A percentile compares a stretch with the other conserved stretches of the same genome.
These are phyloP conservation scores for Chrysemys picta DNA, from an alignment of 2,113 vertebrate species.

Conservation along the genomic window DNA sequence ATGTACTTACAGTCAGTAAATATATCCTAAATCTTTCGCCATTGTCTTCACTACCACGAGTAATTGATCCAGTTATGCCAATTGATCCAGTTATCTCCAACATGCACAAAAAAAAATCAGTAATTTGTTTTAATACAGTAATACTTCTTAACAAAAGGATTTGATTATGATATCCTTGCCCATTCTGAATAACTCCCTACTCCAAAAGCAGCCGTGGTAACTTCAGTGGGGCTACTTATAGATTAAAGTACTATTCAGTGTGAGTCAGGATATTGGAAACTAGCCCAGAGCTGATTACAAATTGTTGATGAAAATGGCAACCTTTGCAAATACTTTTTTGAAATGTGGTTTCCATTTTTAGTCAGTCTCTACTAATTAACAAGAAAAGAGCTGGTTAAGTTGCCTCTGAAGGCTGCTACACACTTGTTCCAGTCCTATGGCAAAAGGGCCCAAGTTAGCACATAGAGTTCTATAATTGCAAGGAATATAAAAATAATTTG, in stretches of 20 bases:
- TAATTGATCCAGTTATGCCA: background rate
- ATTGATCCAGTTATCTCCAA: background rate
- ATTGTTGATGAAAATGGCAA: background rate
- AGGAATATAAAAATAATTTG: background rate
- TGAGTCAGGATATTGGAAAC: background rate
- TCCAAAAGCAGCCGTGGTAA: background rate
- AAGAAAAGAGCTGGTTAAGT: background rate
- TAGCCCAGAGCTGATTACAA: background rate
- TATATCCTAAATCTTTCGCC: background rate
- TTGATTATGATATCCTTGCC: background rate
- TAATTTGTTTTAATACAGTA: background rate
- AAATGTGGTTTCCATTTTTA: no score
- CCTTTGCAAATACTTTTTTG: background rate
- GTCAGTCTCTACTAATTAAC: background rate
- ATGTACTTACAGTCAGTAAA: background rate
- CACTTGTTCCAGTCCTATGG: background rate
- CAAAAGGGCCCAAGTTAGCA: background rate
- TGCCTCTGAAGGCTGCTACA: background rate
- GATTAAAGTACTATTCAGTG: background rate
- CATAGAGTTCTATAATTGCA: background rate
- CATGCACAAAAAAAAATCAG: background rate
- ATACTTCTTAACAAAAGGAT: background rate
- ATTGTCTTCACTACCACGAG: background rate
- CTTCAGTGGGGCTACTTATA: background rate
- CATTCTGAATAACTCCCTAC: background rate